Percentiles rank a stretch among this genome's conserved stretches.
Conservation (phyloP, 2,113 vertebrate genomes). For the Platichthys flesus region DNA sequence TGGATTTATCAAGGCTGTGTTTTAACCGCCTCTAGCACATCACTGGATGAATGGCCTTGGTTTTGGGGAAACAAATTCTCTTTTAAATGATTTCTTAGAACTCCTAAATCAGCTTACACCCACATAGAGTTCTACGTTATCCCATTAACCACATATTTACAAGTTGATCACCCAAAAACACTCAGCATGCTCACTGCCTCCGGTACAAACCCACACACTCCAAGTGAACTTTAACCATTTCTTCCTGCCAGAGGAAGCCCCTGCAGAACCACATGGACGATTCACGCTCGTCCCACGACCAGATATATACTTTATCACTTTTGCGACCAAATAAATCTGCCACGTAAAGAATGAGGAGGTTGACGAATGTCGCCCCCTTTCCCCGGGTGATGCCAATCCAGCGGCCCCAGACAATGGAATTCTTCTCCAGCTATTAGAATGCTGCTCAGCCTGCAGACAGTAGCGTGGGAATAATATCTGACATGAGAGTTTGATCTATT, state of each 20-base stretch:
- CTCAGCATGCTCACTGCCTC: neutral
- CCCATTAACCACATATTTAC: too few species aligned
- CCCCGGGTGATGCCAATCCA: slow-evolving; percentile 54
- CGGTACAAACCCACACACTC: slow-evolving; percentile 13
- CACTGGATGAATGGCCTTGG: too few species aligned
- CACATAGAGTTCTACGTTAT: neutral
- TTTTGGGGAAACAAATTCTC: too few species aligned
- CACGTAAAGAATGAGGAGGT: slow-evolving; percentile 56
- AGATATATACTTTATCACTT: slow-evolving; percentile 33
- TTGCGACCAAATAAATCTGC: slow-evolving; percentile 64
- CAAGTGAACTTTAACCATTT: slow-evolving; percentile 4
- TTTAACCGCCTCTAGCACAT: too few species aligned
- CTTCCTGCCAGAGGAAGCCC: neutral
- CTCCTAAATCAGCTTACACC: neutral
- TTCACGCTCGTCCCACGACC: neutral
- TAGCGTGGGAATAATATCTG: slow-evolving; percentile 56
- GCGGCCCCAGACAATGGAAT: slow-evolving; percentile 59
- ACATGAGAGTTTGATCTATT: neutral
- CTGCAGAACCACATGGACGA: neutral
- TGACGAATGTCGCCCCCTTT: slow-evolving; percentile 54
- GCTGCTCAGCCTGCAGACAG: slow-evolving; percentile 49
- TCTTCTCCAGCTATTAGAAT: slow-evolving; percentile 53
- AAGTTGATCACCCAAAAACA: neutral
- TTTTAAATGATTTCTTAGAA: too few species aligned
- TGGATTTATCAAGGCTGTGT: neutral